Evolutionary conservation across 2,113 vertebrate genomes (phyloP).

Genomic region (Hippopotamus amphibius): DNA sequence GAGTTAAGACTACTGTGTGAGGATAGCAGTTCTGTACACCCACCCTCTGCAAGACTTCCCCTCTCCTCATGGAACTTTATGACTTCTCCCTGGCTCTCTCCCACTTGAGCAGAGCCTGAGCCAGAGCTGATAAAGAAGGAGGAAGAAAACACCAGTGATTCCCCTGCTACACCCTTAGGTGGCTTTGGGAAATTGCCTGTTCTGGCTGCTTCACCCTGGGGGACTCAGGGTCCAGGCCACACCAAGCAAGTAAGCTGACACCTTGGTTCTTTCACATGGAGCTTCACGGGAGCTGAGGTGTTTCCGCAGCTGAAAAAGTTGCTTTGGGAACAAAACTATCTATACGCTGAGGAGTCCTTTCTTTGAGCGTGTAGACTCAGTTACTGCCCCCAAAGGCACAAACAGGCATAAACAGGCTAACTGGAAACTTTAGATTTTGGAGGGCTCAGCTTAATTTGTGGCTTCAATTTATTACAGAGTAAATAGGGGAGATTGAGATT

Average conservation of each 20-base stretch:
- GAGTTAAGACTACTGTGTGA: not conserved
- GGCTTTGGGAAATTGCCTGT: not conserved
- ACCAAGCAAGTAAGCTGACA: not conserved
- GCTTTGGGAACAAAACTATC: constrained; percentile 55
- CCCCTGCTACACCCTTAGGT: not conserved
- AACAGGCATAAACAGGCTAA: not conserved
- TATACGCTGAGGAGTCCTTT: not conserved
- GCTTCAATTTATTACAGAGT: constrained; percentile 17
- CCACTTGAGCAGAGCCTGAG: not conserved
- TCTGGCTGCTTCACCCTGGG: not conserved
- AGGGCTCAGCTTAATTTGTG: not conserved
- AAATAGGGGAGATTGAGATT: not conserved
- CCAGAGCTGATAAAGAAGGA: not conserved
- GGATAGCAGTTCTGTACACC: not conserved
- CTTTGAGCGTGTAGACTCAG: not conserved
- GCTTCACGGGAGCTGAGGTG: not conserved
- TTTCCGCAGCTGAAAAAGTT: constrained; percentile 56
- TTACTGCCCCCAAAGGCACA: not conserved
- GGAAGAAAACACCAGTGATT: not conserved
- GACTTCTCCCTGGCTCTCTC: not conserved
- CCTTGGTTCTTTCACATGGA: not conserved
- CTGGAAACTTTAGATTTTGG: not conserved
- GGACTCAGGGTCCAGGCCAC: not conserved
- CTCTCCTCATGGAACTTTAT: not conserved
- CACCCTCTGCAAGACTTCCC: not conserved